phyloP scores from a whole-genome alignment of 1,140 invertebrate species.

The Nymphalis io region DNA sequence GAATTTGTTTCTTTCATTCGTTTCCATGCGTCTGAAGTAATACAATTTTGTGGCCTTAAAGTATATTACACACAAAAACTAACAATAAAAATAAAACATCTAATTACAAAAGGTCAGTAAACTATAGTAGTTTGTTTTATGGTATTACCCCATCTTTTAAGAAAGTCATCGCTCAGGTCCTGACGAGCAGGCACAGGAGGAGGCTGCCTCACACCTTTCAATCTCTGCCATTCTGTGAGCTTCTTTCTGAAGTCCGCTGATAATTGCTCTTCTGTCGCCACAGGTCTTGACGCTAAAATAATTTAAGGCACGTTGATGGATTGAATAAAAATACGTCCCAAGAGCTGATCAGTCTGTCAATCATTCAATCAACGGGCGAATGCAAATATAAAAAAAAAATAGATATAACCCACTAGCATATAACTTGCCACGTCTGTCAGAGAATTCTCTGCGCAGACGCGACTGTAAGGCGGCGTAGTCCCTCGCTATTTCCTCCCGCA shows the following conservation, averaged over 20 bases:
- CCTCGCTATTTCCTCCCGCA: constrained; percentile 69
- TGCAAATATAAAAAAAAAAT: background rate
- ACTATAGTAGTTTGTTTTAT: background rate
- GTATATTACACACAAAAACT: no score
- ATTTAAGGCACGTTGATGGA: no score
- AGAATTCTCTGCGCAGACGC: constrained; percentile 71
- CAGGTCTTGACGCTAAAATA: constrained; percentile 40
- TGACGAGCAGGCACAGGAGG: constrained; percentile 80
- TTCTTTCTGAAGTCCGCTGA: constrained; percentile 91
- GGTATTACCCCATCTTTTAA: constrained; percentile 83
- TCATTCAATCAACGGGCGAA: background rate
- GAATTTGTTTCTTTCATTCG: constrained; percentile 82
- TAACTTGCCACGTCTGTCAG: constrained; percentile 66
- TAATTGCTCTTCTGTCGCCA: constrained; percentile 83
- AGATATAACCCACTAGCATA: constrained; percentile 31
- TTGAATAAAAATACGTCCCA: no score
- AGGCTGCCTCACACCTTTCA: constrained; percentile 82
- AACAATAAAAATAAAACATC: no score
- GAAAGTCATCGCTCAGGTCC: constrained; percentile 85
- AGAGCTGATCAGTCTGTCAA: no score
- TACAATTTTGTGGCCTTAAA: background rate
- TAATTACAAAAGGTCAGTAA: background rate
- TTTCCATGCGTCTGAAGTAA: constrained; percentile 83
- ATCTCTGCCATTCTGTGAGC: constrained; percentile 91
- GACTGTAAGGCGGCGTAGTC: constrained; percentile 75